Evolutionary conservation across 2,888 invertebrate species (phyloP).

Genomic region (Sphaerophoria taeniata): DNA sequence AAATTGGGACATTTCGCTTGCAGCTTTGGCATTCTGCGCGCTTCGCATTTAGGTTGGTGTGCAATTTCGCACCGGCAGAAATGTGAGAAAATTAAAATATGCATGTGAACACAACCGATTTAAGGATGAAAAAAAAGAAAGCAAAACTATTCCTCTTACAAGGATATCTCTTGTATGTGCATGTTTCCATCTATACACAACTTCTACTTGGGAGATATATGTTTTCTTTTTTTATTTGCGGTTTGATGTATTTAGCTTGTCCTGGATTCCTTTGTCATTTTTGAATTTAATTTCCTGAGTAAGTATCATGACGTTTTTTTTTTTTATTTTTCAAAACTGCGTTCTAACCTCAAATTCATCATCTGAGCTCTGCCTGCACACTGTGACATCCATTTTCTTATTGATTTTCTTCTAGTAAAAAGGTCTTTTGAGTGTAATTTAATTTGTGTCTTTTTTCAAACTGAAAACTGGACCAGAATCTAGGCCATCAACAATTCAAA

Average conservation of each 20-base stretch:
- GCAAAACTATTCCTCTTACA: not conserved
- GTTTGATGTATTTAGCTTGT: conserved; percentile 1
- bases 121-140: conserved; percentile 8
- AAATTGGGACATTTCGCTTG: conserved; percentile 65
- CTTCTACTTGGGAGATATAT: conserved; percentile 7
- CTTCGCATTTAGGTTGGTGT: conserved; percentile 45
- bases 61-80: conserved; percentile 54
- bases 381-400: not conserved
- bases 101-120: conserved; percentile 50
- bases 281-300: conserved; percentile 35
- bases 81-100: conserved; percentile 65
- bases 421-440: conserved; percentile 53
- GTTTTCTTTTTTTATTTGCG: not conserved
- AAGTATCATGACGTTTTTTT: conserved; percentile 4
- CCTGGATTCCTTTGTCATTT: conserved; percentile 13
- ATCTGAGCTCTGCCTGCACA: conserved; percentile 37
- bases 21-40: conserved; percentile 46
- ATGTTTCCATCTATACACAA: not conserved
- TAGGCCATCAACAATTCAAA: conserved; percentile 61
- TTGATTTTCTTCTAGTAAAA: conserved; percentile 3
- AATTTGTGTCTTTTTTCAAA: conserved; percentile 51
- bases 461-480: conserved; percentile 43
- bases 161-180: not conserved
- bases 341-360: conserved; percentile 40
- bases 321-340: conserved; percentile 27